Base-by-base conservation (phyloP, 2,113 vertebrate genomes). In the Chloebia gouldiae region DNA sequence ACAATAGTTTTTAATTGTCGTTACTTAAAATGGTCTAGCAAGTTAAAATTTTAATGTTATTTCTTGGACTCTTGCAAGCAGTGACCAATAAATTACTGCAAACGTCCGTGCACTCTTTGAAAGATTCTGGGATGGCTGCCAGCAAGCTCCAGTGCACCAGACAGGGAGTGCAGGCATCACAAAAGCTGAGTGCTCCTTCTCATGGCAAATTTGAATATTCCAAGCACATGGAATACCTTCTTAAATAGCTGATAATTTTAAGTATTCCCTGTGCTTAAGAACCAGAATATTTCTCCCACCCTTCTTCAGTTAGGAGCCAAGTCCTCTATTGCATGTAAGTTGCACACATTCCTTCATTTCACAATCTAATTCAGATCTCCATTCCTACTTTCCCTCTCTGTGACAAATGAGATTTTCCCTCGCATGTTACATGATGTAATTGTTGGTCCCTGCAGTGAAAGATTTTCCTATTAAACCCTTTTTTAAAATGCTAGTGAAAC, bases 111-210 rank as follows among this genome's bases (percentile, higher is more conserved):
- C 68, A 66, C 19, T 77, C 54, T 84, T 87, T 94, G 49, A 92
- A 83, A 87, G 71, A n/a, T 69, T 91, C 66, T 95, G 81, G 91
- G 90, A 80, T 60, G 70, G 53, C 56, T 82, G 83, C 90, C 91
- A 92, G 39, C 75, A 84, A 81, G 54, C 77, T 93, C 75, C 75
- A 94, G 40, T 82, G 72, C 50, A 75, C 53, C 47, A 79, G 31
- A 65, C 44, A 45, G 35, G 57, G 19, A 53, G 27, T 70, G 53
- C 75, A 95, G 71, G 85, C 70, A 65, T 49, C 76, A 66, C 42
- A 70, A 81, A 47, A 92, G 60, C 90, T 57, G 86, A 56, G 91
- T 81, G 50, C 30, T 39, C 0, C 0, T 18, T 94, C 21, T 96
- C 56, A 50, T 5, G 6, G 37, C 54, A 91, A 86, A 95, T 71